Base-by-base conservation (phyloP, 2,888 invertebrate species). In the Drosophila anomelani region DNA sequence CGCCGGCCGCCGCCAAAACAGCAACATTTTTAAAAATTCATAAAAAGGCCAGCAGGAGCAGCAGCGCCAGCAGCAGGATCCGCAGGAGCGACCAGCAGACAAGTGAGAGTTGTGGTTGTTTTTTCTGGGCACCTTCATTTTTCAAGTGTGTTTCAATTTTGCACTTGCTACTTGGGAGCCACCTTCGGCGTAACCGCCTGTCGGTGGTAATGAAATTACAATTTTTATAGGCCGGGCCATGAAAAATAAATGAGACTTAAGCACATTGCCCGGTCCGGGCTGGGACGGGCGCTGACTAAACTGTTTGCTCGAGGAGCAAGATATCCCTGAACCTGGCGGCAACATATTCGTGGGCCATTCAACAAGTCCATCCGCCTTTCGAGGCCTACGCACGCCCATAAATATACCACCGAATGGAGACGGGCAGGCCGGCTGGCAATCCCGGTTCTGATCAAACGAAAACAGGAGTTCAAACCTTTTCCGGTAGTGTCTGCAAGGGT, bases 221-320 rank as follows among this genome's bases (percentile, higher is more conserved):
- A 81, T 90, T 90, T 90, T 85, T 81, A 86, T 85, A 78, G 79
- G 79, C 76, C 77, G 75, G 79, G 70, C 73, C 83, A 88, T 91
- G 88, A 85, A 89, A 90, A 89, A 89, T 89, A 91, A 90, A 91
- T 90, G 90, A 86, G 83, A 85, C 88, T 81, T 89, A 86, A 90
- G 89, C 87, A 76, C 78, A 78, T 80, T 82, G 78, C 75, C 77
- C 26, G 75, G 56, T 10, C 51, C 15, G 34, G 32, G 4, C 15
- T 13, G 13, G 47, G n/a, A 15, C 26, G 10, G 32, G 17, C 32
- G 38, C 62, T 56, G 46, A 49, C 73, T 67, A 49, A 68, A 66
- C 68, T 68, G 68, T 66, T 68, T 66, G 64, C 62, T 41, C 51
- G 7, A 15, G 20, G 38, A 36, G 29, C n/a, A 20, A 13, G 36